Percentiles rank a stretch among this genome's conserved stretches.
Evolutionary conservation across 23 tunicate genomes (phyloP).

Genomic region (Clavelina lepadiformis): DNA sequence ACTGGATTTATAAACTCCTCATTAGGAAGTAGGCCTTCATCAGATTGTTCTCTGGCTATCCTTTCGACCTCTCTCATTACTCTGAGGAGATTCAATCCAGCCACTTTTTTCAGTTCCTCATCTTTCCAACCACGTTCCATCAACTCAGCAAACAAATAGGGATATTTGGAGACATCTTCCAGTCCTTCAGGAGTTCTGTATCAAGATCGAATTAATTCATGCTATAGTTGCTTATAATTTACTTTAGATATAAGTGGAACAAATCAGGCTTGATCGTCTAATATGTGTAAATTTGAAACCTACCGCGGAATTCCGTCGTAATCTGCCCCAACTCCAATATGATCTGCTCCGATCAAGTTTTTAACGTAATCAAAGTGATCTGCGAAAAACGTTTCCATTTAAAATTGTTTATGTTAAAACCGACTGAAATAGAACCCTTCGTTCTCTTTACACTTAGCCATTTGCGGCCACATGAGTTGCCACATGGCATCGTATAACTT

Average conservation of each 20-base stretch:
- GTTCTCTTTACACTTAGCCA: no score
- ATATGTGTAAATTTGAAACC: neutral
- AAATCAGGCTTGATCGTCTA: neutral
- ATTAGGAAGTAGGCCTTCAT: neutral
- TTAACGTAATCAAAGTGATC: conserved; percentile 57
- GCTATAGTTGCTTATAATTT: no score
- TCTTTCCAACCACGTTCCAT: conserved; percentile 5
- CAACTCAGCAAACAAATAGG: conserved; percentile 10
- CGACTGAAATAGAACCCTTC: no score
- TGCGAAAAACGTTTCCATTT: no score
- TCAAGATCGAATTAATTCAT: neutral
- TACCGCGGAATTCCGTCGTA: conserved; percentile 61
- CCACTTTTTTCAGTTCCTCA: conserved; percentile 4
- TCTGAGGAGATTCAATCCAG: neutral
- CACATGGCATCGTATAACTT: no score
- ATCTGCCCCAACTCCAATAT: conserved; percentile 65
- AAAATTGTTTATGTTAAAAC: no score
- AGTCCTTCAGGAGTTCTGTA: conserved; percentile 9
- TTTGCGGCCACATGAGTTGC: no score
- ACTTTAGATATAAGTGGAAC: no score
- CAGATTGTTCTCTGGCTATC: neutral
- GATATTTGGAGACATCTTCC: conserved; percentile 15
- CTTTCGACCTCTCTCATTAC: conserved; percentile 8
- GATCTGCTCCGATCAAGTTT: conserved; percentile 42
- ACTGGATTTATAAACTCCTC: neutral